Evolutionary conservation across 2,113 vertebrate species (phyloP).

Genomic region (Pseudonaja textilis): DNA sequence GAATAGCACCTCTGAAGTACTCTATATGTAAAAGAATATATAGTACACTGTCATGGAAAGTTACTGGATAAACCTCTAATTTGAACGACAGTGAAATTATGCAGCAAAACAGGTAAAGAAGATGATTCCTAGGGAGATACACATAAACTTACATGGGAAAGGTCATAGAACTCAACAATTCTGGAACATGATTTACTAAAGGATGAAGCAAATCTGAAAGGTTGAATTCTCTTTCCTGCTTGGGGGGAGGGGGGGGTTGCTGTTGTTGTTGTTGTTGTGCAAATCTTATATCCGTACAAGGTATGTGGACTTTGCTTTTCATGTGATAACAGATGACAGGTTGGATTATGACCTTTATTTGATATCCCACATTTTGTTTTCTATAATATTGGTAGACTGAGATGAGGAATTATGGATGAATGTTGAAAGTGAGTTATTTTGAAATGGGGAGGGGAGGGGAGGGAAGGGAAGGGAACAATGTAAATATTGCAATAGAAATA

Average conservation of each 20-base stretch:
- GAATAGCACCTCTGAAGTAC: no score
- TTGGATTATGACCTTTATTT: background rate
- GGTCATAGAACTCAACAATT: background rate
- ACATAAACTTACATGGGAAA: background rate
- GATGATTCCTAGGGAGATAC: background rate
- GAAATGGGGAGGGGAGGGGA: background rate
- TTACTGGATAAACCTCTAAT: background rate
- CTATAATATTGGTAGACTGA: background rate
- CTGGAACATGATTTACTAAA: background rate
- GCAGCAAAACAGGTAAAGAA: background rate
- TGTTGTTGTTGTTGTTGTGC: background rate
- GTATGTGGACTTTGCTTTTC: background rate
- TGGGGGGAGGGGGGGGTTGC: no score
- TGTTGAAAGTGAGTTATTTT: background rate
- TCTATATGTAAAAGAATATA: no score
- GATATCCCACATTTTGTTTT: background rate
- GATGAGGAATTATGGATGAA: background rate
- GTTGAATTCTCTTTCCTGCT: background rate
- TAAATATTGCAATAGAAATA: background rate
- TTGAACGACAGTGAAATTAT: background rate
- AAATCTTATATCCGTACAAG: background rate
- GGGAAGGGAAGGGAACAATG: background rate
- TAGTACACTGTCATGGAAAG: background rate
- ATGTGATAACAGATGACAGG: background rate
- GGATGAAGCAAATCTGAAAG: background rate